Percentiles rank a stretch among this genome's conserved stretches.
Conservation (phyloP, 2,113 vertebrate species). For the Hucho hucho region DNA sequence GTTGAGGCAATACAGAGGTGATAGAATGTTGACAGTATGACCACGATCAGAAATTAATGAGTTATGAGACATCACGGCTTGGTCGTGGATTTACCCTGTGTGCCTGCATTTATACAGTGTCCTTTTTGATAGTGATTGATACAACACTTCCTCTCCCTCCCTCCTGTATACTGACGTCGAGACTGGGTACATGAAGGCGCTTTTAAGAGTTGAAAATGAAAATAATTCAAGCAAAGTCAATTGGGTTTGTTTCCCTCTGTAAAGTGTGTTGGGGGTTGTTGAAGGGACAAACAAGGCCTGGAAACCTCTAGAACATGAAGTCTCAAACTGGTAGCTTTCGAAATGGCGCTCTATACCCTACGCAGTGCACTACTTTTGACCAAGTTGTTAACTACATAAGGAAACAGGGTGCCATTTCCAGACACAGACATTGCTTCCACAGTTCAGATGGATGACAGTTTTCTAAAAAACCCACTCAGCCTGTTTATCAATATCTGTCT, state of each 20-base stretch:
- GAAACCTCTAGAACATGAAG: slow-evolving; percentile 23
- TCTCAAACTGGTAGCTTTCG: neutral
- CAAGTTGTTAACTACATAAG: too few species aligned
- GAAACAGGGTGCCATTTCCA: too few species aligned
- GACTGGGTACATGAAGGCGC: slow-evolving; percentile 40
- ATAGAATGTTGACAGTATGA: too few species aligned
- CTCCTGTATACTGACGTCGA: neutral
- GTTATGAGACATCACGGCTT: neutral
- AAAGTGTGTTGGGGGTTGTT: slow-evolving; percentile 1
- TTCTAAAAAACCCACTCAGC: neutral
- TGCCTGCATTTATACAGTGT: neutral
- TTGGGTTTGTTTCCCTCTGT: neutral
- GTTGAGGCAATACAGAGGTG: neutral
- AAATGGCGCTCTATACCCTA: too few species aligned
- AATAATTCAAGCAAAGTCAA: slow-evolving; percentile 13
- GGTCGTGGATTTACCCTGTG: neutral
- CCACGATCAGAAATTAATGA: neutral
- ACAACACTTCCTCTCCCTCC: neutral
- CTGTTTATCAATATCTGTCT: too few species aligned
- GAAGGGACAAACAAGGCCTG: slow-evolving; percentile 18
- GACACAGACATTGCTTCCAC: slow-evolving; percentile 3
- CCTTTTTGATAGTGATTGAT: neutral
- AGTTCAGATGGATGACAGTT: slow-evolving; percentile 1
- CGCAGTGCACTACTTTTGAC: too few species aligned
- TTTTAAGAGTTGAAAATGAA: slow-evolving; percentile 24